Base-by-base conservation (phyloP, 2,888 invertebrate genomes). In the Megastigmus dorsalis region DNA sequence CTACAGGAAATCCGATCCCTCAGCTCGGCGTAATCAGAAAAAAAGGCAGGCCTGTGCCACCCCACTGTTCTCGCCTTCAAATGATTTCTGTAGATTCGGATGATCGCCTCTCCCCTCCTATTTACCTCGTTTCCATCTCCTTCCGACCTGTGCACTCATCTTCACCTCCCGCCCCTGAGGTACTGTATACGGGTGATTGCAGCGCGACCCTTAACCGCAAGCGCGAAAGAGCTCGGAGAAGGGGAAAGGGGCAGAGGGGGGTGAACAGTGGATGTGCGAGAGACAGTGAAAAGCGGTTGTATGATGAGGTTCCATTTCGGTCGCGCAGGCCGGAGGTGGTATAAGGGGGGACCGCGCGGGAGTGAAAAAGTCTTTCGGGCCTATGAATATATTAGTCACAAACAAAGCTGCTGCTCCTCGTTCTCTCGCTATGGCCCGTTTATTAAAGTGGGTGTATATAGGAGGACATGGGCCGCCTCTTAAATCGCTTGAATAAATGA, bases 381-480 rank as follows among this genome's bases (percentile, higher is more conserved):
- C 85, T 84, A 86, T 86, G 86, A 86, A 85, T 86, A 85, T 84
- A 86, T 86, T 85, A 86, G 81, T 74, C 78, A 77, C 82, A 84
- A 84, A 82, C 83, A 84, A 84, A 81, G 81, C 50, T 45, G 81
- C 50, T 45, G 52, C 67, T 65, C 77, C 74, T 59, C 43, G 74
- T 75, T 54, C 69, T 45, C 59, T 13, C 74, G 62, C n/a, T n/a
- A n/a, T 2, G 63, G 20, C 26, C 33, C 50, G 38, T 68, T 67
- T 75, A 52, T 75, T 68, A 43, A 68, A 62, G 52, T 33, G 43
- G 2, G 18, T 28, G 9, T 43, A 43, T 48, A 43, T 18, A 36
- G 41, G 26, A n/a, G 43, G 18, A 15, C 30, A 33, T 48, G 59
- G 60, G 26, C 50, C 54, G 41, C 23, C 57, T 48, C 70, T 50